These are phyloP conservation scores for Vanessa tameamea DNA, from an alignment of 1,140 invertebrate species.

Conservation along the genomic window DNA sequence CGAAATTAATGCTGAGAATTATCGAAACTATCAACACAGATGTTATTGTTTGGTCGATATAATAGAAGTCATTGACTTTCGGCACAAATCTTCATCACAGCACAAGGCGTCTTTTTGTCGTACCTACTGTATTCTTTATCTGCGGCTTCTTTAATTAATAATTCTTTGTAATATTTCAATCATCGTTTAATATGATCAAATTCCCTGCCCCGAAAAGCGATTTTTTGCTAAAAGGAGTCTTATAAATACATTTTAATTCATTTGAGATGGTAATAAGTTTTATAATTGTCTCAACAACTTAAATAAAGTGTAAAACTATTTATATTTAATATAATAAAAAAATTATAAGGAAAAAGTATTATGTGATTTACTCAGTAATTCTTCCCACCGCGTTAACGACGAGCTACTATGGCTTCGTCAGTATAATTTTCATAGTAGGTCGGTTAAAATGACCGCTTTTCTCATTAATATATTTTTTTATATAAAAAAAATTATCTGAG, in stretches of 20 bases:
- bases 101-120: neutral
- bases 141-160: slow-evolving; percentile 1
- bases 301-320: neutral
- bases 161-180: neutral
- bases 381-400: neutral
- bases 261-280: neutral
- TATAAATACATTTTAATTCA: no score
- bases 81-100: neutral
- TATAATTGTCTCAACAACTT: neutral
- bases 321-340: neutral
- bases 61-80: slow-evolving; percentile 1
- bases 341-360: neutral
- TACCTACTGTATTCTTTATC: neutral
- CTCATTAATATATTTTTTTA: neutral
- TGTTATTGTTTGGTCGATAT: neutral
- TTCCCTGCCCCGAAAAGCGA: neutral
- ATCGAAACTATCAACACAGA: neutral
- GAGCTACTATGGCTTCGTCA: neutral
- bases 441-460: neutral
- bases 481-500: neutral
- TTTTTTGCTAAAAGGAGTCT: neutral
- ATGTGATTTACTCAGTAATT: neutral
- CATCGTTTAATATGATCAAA: no score
- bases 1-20: neutral
- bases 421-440: neutral